Conservation (phyloP, 2,113 vertebrate genomes). For the Oryzias javanicus region DNA sequence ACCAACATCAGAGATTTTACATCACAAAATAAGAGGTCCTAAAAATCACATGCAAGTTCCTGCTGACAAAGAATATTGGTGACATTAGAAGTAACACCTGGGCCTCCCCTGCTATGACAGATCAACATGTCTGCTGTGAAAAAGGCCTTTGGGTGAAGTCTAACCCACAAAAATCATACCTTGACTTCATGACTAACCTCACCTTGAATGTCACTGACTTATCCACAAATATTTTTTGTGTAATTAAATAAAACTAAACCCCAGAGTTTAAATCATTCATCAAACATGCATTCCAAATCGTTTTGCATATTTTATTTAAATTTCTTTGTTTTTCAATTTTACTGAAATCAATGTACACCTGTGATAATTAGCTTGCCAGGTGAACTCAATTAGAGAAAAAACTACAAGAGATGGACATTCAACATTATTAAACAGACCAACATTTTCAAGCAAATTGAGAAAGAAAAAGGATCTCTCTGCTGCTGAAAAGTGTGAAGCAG, state of each 20-base stretch:
- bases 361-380: no score
- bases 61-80: constrained; percentile 13
- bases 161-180: constrained; percentile 24
- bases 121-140: constrained; percentile 37
- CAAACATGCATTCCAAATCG: no score
- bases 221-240: constrained; percentile 46
- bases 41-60: constrained; percentile 1
- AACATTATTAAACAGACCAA: no score
- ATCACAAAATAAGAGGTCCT: constrained; percentile 2
- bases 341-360: no score
- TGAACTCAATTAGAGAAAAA: no score
- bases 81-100: constrained; percentile 39
- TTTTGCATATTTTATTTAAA: no score
- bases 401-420: no score
- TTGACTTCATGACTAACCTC: constrained; percentile 33
- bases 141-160: constrained; percentile 33
- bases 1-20: constrained; percentile 4
- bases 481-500: no score
- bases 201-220: constrained; percentile 45
- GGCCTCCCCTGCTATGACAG: constrained; percentile 24
- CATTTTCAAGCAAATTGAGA: no score
- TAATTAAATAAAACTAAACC: constrained; percentile 56
- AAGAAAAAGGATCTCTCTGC: no score
- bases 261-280: constrained; percentile 71
- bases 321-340: no score